Percentiles rank a stretch among this genome's conserved stretches.
Conservation (phyloP, 2,797 vertebrate genomes). For the Aselliscus stoliczkanus region DNA sequence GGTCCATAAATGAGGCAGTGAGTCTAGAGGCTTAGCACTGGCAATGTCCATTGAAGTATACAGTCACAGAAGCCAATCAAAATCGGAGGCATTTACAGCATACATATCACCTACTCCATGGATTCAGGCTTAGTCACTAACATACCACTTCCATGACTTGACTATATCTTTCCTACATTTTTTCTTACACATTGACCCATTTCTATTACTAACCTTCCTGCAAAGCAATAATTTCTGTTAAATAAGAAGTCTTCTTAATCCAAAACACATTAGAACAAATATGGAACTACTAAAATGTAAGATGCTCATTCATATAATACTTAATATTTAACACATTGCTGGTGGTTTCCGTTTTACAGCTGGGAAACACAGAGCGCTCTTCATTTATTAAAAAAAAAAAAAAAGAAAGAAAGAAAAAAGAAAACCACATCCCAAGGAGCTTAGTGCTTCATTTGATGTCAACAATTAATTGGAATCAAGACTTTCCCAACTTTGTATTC, state of each 20-base stretch:
- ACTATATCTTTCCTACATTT: neutral
- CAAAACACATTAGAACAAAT: slow-evolving; percentile 11
- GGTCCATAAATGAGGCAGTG: neutral
- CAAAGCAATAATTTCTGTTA: neutral
- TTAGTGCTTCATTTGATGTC: neutral
- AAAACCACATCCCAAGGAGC: neutral
- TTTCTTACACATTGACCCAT: neutral
- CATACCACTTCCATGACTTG: neutral
- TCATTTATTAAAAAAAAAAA: neutral
- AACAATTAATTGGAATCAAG: neutral
- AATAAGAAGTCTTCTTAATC: neutral
- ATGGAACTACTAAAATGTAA: slow-evolving; percentile 4
- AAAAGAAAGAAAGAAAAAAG: neutral
- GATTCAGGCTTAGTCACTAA: neutral
- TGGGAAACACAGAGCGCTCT: neutral
- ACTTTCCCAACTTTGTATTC: neutral
- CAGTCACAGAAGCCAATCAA: neutral
- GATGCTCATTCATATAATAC: neutral
- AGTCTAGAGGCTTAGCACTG: neutral
- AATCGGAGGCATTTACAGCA: neutral
- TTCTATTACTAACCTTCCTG: neutral
- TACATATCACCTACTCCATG: neutral
- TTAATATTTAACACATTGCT: slow-evolving; percentile 7
- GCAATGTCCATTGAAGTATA: neutral
- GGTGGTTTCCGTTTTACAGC: neutral